Conservation (phyloP, 2,888 invertebrate genomes). For the Stictocephala bisonia region DNA sequence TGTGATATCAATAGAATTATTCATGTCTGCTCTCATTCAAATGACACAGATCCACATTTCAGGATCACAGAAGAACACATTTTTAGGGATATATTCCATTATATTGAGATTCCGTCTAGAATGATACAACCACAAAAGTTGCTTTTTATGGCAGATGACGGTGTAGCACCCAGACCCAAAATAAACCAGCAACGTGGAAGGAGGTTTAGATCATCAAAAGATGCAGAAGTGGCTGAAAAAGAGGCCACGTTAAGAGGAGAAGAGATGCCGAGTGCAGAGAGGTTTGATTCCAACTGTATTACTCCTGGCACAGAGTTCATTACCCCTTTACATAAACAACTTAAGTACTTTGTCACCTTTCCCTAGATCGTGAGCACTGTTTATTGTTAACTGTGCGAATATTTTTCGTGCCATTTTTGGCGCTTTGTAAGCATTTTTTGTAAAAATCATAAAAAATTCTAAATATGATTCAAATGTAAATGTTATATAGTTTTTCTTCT, state of each 20-base stretch:
- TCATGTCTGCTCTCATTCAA: conserved; percentile 96
- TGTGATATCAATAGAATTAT: conserved; percentile 99
- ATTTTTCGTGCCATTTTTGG: too few relatives aligned
- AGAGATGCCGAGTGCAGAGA: conserved; percentile 77
- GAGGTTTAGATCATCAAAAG: conserved; percentile 88
- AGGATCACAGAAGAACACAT: conserved; percentile 93
- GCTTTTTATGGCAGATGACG: conserved; percentile 98
- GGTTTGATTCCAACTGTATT: conserved; percentile 98
- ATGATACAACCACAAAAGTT: conserved; percentile 93
- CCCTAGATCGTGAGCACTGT: too few relatives aligned
- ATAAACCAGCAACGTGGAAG: conserved; percentile 98
- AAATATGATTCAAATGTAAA: too few relatives aligned
- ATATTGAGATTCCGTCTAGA: conserved; percentile 88
- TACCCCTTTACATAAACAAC: conserved; percentile 85
- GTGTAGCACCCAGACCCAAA: conserved; percentile 96
- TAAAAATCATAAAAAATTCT: too few relatives aligned
- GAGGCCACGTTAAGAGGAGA: conserved; percentile 85
- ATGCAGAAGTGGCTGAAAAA: conserved; percentile 80
- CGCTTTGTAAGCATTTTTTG: too few relatives aligned
- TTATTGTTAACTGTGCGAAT: too few relatives aligned
- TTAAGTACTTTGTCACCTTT: conserved; percentile 87
- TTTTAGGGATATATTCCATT: conserved; percentile 90
- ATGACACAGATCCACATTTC: conserved; percentile 92
- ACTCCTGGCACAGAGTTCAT: conserved; percentile 97
- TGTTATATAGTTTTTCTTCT: too few relatives aligned